Base-by-base conservation (phyloP, 2,113 vertebrate species). In the Podarcis cretensis region DNA sequence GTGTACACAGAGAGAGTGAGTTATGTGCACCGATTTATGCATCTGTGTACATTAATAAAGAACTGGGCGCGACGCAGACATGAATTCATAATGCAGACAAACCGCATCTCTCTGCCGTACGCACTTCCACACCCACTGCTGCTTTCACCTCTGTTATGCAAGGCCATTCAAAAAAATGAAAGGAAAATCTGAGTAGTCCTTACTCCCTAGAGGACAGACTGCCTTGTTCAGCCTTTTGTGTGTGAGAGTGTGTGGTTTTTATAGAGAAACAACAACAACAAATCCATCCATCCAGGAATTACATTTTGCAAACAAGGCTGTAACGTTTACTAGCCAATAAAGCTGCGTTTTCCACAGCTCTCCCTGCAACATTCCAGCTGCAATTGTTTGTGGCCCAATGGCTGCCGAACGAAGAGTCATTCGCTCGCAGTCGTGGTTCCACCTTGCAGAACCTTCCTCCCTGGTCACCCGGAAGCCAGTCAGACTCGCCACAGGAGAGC, bases 31-130 rank as follows among this genome's bases (percentile, higher is more conserved):
- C 6, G 23, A 86, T 0, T 1, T 78, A 84, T 16, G 20, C 32
- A 76, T 74, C 84, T 5, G 12, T 54, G 32, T 25, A 18, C 3
- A 35, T 84, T 40, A 75, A 0, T 59, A 18, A 74, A 83, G 65
- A 66, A 0, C 40, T 1, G 83, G 89, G 84, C 73, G 25, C 85
- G 66, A 13, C 74, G 23, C 87, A 77, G 59, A 65, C 5, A 8
- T 75, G 37, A 35, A 18, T 40, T 18, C 57, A 37, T 30, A n/a
- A 57, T 27, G 5, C 73, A 81, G 87, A 16, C 4, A 0, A 9
- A 0, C 4, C 0, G 30, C 57, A 37, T 20, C 57, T 2, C 5
- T 18, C n/a, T 13, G 0, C 0, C 14, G 0, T 0, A 27, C 85
- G 81, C 68, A 48, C 37, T 77, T 69, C 35, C 82, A 20, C 89